phyloP scores from a whole-genome alignment of 2,888 invertebrate genomes.

The Electrophaes corylata region DNA sequence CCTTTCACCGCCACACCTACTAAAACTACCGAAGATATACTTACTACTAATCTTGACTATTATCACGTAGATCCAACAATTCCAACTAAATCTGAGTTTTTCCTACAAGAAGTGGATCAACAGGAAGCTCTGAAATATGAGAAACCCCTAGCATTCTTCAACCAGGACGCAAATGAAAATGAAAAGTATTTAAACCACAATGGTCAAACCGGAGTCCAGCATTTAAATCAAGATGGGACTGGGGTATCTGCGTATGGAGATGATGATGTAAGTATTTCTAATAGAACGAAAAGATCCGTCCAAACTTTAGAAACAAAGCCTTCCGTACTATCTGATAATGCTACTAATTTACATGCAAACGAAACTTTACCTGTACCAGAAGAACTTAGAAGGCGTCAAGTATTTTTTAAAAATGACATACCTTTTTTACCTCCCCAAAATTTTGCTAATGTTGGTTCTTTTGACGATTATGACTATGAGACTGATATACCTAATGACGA shows the following conservation, averaged over 20 bases:
- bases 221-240: constrained; percentile 68
- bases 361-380: constrained; percentile 51
- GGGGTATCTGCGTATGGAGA: constrained; percentile 71
- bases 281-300: constrained; percentile 45
- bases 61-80: constrained; percentile 62
- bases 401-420: constrained; percentile 22
- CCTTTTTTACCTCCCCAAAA: constrained; percentile 23
- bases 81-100: constrained; percentile 39
- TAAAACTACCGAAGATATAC: constrained; percentile 39
- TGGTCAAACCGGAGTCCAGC: constrained; percentile 63
- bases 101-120: constrained; percentile 27
- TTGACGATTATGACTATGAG: constrained; percentile 42
- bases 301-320: constrained; percentile 57
- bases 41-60: constrained; percentile 57
- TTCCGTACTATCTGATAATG: constrained; percentile 51
- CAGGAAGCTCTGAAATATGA: constrained; percentile 53
- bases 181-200: constrained; percentile 65
- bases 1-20: constrained; percentile 39
- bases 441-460: constrained; percentile 35
- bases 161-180: constrained; percentile 46
- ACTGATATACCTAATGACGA: constrained; percentile 35
- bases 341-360: constrained; percentile 38
- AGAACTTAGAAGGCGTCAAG: constrained; percentile 49
- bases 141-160: constrained; percentile 39
- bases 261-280: constrained; percentile 71